phyloP scores from a whole-genome alignment of 2,888 invertebrate species.

The Hofmannophila pseudospretella region DNA sequence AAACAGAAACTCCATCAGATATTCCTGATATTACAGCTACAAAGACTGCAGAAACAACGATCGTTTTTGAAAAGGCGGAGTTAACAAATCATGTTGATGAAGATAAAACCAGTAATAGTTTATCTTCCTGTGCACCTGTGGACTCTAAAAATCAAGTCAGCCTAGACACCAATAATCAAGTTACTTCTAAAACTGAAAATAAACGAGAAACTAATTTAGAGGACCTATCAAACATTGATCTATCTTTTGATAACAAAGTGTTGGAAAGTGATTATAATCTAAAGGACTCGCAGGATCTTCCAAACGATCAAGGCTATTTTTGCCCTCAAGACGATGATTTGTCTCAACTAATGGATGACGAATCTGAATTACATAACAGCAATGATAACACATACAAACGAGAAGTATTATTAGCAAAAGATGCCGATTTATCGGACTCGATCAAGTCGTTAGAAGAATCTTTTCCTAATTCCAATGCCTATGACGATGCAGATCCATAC shows the following conservation, averaged over 20 bases:
- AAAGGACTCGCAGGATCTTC: constrained; percentile 29
- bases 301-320: constrained; percentile 31
- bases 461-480: constrained; percentile 49
- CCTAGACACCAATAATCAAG: constrained; percentile 23
- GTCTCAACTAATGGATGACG: constrained; percentile 37
- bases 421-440: constrained; percentile 37
- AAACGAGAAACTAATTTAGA: constrained; percentile 52
- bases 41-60: constrained; percentile 32
- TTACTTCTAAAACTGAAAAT: constrained; percentile 39
- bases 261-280: constrained; percentile 25
- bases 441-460: constrained; percentile 63
- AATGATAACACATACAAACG: constrained; percentile 39
- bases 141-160: constrained; percentile 28
- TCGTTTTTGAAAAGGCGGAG: constrained; percentile 29
- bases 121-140: constrained; percentile 17
- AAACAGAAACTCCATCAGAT: constrained; percentile 30
- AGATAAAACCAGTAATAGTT: constrained; percentile 23
- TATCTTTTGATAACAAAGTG: constrained; percentile 26
- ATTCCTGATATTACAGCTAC: constrained; percentile 27
- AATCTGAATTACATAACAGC: constrained; percentile 25
- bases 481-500: constrained; percentile 37
- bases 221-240: constrained; percentile 25
- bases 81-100: constrained; percentile 23
- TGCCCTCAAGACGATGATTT: constrained; percentile 37
- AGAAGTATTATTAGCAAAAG: constrained; percentile 30